Base-by-base conservation (phyloP, 1,140 invertebrate genomes). In the Drosophila ironensis region DNA sequence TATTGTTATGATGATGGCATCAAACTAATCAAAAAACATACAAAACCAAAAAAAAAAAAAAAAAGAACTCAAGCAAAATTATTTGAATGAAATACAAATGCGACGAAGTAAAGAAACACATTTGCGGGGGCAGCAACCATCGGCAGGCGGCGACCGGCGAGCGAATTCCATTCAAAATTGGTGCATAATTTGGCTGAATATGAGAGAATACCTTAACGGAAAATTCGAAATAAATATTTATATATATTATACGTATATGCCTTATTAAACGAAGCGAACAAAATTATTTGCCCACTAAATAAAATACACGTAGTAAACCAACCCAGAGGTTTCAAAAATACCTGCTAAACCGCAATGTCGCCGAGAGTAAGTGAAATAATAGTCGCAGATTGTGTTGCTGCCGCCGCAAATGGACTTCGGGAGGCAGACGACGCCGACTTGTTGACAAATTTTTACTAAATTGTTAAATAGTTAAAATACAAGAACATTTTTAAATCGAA, bases 311-410 rank as follows among this genome's bases (percentile, higher is more conserved):
- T 54, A 71, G 37, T 63, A 46, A 77, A 53, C 57, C 45, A 71
- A 78, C 84, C 73, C 78, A 88, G 71, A 78, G 84, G 84, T 87
- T 87, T 87, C 84, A 87, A 73, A 87, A 84, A 82, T 84, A 87
- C 84, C 84, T 87, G 84, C 84, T 72, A 78, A 87, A 27, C 7
- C 22, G 14, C 6, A 8, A 44, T 14, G n/a, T 16, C 7, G 17
- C 2, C 16, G 22, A 42, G 7, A 37, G 8, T 14, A 1, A 6
- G 7, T 37, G 11, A 12, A 12, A 53, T n/a, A 25, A 9, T 51
- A 42, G 27, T 46, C 16, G 16, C 14, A 9, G n/a, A 17, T 30
- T 17, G 30, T 17, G 27, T 25, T 19, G 24, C 66, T 61, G 67
- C 40, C 54, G 8, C 41, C 27, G 67, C 67, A 71, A 71, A 61